Base-by-base conservation (phyloP, 2,888 invertebrate genomes). In the Anthrax anthrax region DNA sequence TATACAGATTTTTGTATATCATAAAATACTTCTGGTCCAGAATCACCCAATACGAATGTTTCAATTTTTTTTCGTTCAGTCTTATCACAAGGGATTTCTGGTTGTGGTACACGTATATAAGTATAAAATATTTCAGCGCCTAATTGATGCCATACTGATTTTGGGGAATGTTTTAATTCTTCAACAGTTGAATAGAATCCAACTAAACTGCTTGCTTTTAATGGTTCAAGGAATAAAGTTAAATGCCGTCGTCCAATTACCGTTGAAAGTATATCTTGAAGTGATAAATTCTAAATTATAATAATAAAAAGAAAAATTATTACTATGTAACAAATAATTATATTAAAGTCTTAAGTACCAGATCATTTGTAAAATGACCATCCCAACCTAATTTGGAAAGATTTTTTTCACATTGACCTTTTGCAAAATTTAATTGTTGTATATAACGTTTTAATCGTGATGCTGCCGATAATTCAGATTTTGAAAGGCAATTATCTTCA, bases 121-220 rank as follows among this genome's bases (percentile, higher is more conserved):
- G 86, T 87, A 61, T 90, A 89, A 69, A 87, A 91, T 58, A 91
- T 86, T 66, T 91, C 90, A n/a, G 87, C 85, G 12, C 86, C 92
- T 27, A 89, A 69, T 58, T 90, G 86, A 66, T 91, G 89, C 77
- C 84, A 84, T 54, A 77, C 77, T 50, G 79, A 79, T 54, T 84
- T 74, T 41, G 81, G 79, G n/a, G 85, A 77, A 47, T 76, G 74
- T 52, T 84, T 76, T 51, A 92, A 67, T 64, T 89, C 87, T 59
- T 91, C 89, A 0, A 89, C 88, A 0, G 86, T 84, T 56, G 77
- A 78, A 81, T 89, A 91, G 60, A 84, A 91, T 1, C 88, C 84
- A 9, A 91, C 78, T 46, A 89, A 67, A n/a, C 84, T 83, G 61
- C 87, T 85, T 27, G 84, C 84, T 55, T 86, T 84, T 55, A 87